These are phyloP conservation scores for Calyptommatus sinebrachiatus DNA, from an alignment of 2,113 vertebrate genomes.

Conservation along the genomic window DNA sequence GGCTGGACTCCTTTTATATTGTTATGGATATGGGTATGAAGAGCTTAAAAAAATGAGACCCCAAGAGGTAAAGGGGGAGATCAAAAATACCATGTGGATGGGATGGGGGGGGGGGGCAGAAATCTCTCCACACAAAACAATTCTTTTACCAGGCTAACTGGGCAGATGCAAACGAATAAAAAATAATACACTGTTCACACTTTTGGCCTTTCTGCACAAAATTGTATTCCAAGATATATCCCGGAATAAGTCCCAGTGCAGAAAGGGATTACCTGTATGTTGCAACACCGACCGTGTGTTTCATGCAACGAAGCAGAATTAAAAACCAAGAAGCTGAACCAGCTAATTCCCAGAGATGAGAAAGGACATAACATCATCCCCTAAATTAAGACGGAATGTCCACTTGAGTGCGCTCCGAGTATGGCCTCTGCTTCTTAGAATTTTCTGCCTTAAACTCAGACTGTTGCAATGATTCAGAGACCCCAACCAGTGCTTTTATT, in stretches of 20 bases:
- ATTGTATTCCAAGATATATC: too few relatives aligned
- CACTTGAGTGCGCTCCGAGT: too few relatives aligned
- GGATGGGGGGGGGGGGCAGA: too few relatives aligned
- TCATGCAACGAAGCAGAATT: background rate
- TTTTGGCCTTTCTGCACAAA: background rate
- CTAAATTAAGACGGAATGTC: too few relatives aligned
- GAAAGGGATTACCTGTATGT: background rate
- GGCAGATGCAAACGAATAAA: background rate
- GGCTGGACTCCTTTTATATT: too few relatives aligned
- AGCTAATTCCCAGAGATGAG: background rate
- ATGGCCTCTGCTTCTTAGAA: too few relatives aligned
- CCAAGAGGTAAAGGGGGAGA: background rate
- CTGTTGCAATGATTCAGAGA: too few relatives aligned
- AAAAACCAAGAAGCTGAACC: background rate
- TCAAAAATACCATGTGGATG: background rate
- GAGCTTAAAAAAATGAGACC: background rate
- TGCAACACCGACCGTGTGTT: background rate
- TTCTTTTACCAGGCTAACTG: background rate
- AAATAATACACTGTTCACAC: background rate
- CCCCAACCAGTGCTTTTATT: too few relatives aligned
- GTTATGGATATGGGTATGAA: background rate
- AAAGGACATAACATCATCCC: too few relatives aligned
- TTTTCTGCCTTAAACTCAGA: too few relatives aligned
- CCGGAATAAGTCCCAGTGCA: too few relatives aligned
- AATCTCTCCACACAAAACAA: background rate